Conservation (phyloP, 1,140 invertebrate genomes). For the Danaus melanippus region DNA sequence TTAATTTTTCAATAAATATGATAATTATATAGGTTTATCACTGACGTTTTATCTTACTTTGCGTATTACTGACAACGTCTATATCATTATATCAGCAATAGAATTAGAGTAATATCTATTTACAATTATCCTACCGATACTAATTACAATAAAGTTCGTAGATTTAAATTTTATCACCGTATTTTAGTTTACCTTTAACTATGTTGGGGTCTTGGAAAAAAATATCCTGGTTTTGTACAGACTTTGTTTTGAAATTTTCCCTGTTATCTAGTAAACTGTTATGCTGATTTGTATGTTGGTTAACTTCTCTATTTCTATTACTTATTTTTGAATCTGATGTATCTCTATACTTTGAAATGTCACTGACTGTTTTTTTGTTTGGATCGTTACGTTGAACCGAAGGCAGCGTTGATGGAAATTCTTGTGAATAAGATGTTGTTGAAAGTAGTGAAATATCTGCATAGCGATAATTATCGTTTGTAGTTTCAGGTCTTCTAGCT, state of each 20-base stretch:
- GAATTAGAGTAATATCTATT: too few species aligned
- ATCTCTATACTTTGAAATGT: conserved; percentile 10
- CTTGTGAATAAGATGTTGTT: conserved; percentile 22
- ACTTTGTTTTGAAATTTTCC: conserved; percentile 16
- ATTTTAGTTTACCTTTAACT: conserved; percentile 44
- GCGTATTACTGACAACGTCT: conserved; percentile 6
- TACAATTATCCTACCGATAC: too few species aligned
- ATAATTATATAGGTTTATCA: too few species aligned
- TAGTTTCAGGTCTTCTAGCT: conserved; percentile 42
- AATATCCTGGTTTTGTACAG: conserved; percentile 16
- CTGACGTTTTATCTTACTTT: too few species aligned
- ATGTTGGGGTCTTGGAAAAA: conserved; percentile 17
- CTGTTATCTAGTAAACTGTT: conserved; percentile 2
- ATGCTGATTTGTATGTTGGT: conserved; percentile 4
- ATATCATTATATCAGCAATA: too few species aligned
- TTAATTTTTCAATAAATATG: too few species aligned
- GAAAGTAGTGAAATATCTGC: conserved; percentile 44
- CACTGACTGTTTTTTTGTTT: conserved; percentile 6
- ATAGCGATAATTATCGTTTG: conserved; percentile 58
- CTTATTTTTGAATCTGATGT: conserved; percentile 8
- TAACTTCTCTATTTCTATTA: conserved; percentile 10
- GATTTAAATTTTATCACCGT: conserved; percentile 61
- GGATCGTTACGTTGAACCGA: too few species aligned
- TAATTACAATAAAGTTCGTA: conserved; percentile 17
- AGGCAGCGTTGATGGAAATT: conserved; percentile 8